A percentile compares a stretch with the other conserved stretches of the same genome.
Conservation (phyloP, 2,888 invertebrate species). For the Chirona hameri region DNA sequence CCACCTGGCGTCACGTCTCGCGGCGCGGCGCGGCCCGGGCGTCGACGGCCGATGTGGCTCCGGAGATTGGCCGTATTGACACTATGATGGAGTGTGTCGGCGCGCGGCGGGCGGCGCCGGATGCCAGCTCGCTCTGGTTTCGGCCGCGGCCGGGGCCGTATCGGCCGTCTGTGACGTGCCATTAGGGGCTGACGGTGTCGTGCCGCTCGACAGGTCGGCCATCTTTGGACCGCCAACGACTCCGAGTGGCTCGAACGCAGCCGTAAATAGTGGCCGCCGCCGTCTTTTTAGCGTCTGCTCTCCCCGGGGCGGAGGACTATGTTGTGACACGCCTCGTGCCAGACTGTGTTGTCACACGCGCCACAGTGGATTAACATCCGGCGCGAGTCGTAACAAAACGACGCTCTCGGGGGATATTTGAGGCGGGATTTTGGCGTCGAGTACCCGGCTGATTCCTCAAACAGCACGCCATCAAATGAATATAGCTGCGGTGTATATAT, state of each 20-base stretch:
- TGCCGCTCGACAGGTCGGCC: neutral
- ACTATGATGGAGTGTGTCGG: neutral
- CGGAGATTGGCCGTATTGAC: neutral
- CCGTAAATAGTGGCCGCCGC: neutral
- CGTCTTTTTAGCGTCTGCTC: neutral
- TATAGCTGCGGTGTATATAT: too few species aligned
- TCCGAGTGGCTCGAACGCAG: neutral
- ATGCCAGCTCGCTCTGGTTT: neutral
- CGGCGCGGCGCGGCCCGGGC: neutral
- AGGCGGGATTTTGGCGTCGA: too few species aligned
- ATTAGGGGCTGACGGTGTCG: too few species aligned
- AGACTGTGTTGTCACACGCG: neutral
- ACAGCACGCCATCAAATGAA: too few species aligned
- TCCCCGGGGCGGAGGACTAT: neutral
- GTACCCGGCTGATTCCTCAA: too few species aligned
- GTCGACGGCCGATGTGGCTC: neutral
- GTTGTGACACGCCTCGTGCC: constrained; percentile 7
- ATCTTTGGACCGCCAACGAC: neutral
- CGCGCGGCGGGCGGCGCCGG: neutral
- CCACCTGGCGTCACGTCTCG: neutral
- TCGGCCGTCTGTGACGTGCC: neutral
- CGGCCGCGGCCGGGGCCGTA: neutral
- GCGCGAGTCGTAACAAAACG: too few species aligned
- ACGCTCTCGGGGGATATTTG: too few species aligned
- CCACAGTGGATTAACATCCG: neutral